Percentiles rank a stretch among this genome's conserved stretches.
Conservation (phyloP, 2,888 invertebrate species). For the Plusia festucae region DNA sequence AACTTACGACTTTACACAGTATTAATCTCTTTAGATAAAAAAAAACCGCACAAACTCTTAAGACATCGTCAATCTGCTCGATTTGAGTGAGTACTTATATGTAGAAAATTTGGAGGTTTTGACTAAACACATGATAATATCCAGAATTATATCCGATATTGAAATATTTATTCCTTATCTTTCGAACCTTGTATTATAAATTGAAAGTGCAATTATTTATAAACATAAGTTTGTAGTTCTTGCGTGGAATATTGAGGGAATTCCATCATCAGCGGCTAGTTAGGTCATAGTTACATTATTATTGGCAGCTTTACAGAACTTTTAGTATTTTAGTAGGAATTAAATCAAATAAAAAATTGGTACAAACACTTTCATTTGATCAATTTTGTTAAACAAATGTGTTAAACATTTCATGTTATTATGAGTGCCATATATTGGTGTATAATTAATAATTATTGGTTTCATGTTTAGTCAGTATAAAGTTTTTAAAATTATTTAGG, state of each 20-base stretch:
- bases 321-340: slow-evolving; percentile 19
- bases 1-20: neutral
- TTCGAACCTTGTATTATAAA: slow-evolving; percentile 35
- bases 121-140: neutral
- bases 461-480: slow-evolving; percentile 50
- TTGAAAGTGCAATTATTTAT: slow-evolving; percentile 81
- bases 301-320: slow-evolving; percentile 54
- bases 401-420: slow-evolving; percentile 41
- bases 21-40: slow-evolving; percentile 1
- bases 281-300: slow-evolving; percentile 33
- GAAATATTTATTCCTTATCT: slow-evolving; percentile 3
- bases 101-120: too few relatives aligned
- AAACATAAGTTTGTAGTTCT: slow-evolving; percentile 53
- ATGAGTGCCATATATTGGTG: slow-evolving; percentile 60
- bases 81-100: too few relatives aligned
- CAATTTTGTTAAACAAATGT: slow-evolving; percentile 31
- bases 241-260: slow-evolving; percentile 73
- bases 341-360: slow-evolving; percentile 37
- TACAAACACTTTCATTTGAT: slow-evolving; percentile 46
- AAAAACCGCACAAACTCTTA: neutral
- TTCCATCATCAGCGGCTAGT: slow-evolving; percentile 66
- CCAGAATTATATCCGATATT: neutral
- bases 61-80: neutral
- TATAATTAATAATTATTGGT: slow-evolving; percentile 36
- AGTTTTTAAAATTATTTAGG: slow-evolving; percentile 44